Evolutionary conservation across 1,140 invertebrate genomes (phyloP), one percentile per base, ranked within the genome.

Genomic region (Anastrepha ludens): DNA sequence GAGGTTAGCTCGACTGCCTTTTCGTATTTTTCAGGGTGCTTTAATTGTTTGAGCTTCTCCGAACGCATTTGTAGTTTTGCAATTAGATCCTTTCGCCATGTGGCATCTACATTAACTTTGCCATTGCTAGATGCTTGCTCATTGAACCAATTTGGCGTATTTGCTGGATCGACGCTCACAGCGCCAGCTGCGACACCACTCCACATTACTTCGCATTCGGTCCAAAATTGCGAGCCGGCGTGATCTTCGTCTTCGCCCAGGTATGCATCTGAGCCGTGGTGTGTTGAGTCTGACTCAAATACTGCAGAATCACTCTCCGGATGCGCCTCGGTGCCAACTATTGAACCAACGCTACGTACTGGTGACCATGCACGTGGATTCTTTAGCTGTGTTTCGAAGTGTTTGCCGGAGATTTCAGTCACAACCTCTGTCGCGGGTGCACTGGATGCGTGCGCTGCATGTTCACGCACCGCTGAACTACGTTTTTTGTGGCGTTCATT

Each of bases 351-450:
- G 89, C 96, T 97, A 89, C 96, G 95, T 15, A 97, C 96, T 17
- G 97, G 97, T 91, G 96, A 97, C 97, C 97, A 97, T 39, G 96
- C 96, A 90, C 96, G 95, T 58, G 96, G 96, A 94, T 97, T 97
- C 88, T 95, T 94, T 6, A 94, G 90, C 87, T 94, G 93, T 0
- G 93, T 93, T 88, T 94, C 94, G 88, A 93, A 94, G 87, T 91
- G 90, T 88, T 94, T 94, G 6, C 92, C 92, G 6, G 90, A 90
- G 6, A 93, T 90, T 87, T 91, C 93, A 9, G 87, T 67, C 6
- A 92, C 89, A 0, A 93, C 88, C 67, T 91, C 91, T 2, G 91
- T 90, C 0, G 91, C 92, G 2, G 92, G 92, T 2, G 91, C 91
- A 85, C 91, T 92, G 7, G 91, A 92, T 4, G 92, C 90, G 62